Percentiles rank a stretch among this genome's conserved stretches.
Evolutionary conservation across 2,797 vertebrate species (phyloP).

Genomic region (Clarias laeviceps): DNA sequence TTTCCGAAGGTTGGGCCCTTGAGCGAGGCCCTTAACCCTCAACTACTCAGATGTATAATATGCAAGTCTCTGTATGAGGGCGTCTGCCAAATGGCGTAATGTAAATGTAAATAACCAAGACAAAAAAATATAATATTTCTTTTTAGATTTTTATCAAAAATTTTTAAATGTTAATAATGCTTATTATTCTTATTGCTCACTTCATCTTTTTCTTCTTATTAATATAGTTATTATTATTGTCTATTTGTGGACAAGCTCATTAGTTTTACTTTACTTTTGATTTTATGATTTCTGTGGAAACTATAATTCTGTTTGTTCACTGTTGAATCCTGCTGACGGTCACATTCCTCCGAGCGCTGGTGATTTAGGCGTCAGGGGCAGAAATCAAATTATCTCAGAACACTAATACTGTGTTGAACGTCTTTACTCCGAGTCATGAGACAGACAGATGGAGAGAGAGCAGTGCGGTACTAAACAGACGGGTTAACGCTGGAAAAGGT

Average conservation of each 20-base stretch:
- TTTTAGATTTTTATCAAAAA: no score
- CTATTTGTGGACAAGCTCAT: background rate
- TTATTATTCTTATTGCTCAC: background rate
- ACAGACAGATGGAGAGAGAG: background rate
- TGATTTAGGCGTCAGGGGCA: background rate
- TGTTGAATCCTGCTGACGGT: background rate
- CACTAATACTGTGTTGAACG: slow-evolving; percentile 28
- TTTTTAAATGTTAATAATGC: no score
- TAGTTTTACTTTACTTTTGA: background rate
- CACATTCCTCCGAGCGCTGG: background rate
- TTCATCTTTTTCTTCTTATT: background rate
- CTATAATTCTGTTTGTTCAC: background rate
- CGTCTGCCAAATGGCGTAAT: no score
- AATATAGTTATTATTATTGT: background rate
- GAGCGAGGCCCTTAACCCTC: no score
- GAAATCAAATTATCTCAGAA: slow-evolving; percentile 31
- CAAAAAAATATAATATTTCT: no score
- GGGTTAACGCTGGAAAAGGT: background rate
- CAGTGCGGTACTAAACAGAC: background rate
- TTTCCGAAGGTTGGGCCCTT: no score
- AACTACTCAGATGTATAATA: no score
- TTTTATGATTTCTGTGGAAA: background rate
- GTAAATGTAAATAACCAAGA: no score
- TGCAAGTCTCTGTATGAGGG: no score
- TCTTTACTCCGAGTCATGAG: background rate